Evolutionary conservation across 2,797 vertebrate species (phyloP), one percentile per base, ranked within the genome.

Genomic region (Harpagifer antarcticus): DNA sequence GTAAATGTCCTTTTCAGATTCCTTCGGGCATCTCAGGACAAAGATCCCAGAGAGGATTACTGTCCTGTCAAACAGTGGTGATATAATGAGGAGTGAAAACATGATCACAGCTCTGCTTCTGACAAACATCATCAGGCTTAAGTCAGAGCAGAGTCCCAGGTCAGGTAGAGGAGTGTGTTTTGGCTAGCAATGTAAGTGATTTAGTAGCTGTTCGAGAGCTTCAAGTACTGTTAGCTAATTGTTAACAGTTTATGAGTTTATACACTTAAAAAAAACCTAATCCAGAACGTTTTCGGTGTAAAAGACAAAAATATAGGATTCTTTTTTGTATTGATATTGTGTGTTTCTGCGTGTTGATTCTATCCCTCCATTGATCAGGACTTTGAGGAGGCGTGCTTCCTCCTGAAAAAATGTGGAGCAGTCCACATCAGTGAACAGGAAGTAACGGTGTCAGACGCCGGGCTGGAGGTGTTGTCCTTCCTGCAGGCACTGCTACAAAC

Each of bases 361-460:
- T 33, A 7, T 63, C 15, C 56, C 3, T 64, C 2, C 16, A 5
- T 69, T 3, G 4, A 17, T 61, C 79, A 99, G 98, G 98, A 99
- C 92, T 99, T 98, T 92, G 97, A 99, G 81, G 97, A 99, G 88
- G 96, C 97, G 0, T 97, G 97, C 84, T 91, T 82, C 65, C 91
- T 97, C 15, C 92, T 99, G 68, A 90, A 93, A 82, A 97, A 96
- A 88, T 95, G 93, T 78, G 95, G 96, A 68, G 92, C 94, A 1
- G 72, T 97, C 84, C 90, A 91, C 54, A 60, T 86, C 45, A 88
- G 63, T 19, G 81, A 91, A 4, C 91, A 93, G 74, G 94, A 97
- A 78, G 92, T 98, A 73, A 87, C 84, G 0, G 73, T 91, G 71
- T 93, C 89, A 0, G 95, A 96, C 14, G 88, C 88, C 40, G 96